phyloP scores from a whole-genome alignment of 1,140 invertebrate genomes.

The Dolichoris vasculosae region DNA sequence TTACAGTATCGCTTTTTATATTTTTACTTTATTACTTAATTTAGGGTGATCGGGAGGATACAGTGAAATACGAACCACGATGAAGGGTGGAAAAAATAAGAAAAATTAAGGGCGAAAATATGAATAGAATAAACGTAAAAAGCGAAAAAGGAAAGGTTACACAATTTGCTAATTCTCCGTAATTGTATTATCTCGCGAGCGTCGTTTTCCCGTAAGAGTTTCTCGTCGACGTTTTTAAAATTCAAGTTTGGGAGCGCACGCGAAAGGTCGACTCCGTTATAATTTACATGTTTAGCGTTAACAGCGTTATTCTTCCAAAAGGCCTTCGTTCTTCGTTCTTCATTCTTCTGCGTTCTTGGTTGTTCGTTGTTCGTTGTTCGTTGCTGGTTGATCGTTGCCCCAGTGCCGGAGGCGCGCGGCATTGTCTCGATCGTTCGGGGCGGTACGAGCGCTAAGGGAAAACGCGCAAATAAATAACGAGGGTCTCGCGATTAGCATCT shows the following conservation, averaged over 20 bases:
- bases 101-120: background rate
- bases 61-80: background rate
- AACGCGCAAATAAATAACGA: conserved; percentile 14
- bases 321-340: background rate
- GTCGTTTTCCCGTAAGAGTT: no score
- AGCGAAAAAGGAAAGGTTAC: background rate
- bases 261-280: background rate
- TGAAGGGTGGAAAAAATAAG: no score
- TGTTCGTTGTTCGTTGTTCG: no score
- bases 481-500: conserved; percentile 22
- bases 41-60: background rate
- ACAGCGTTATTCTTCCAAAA: background rate
- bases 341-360: no score
- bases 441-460: background rate
- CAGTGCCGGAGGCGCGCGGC: background rate
- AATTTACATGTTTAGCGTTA: background rate
- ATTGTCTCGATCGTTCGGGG: background rate
- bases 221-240: no score
- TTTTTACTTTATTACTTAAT: background rate
- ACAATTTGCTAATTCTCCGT: background rate
- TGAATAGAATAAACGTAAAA: no score
- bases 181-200: background rate
- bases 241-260: background rate
- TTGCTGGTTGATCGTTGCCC: background rate
- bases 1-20: background rate